phyloP scores from a whole-genome alignment of 1,140 invertebrate species.

The Macrosteles quadrilineatus region DNA sequence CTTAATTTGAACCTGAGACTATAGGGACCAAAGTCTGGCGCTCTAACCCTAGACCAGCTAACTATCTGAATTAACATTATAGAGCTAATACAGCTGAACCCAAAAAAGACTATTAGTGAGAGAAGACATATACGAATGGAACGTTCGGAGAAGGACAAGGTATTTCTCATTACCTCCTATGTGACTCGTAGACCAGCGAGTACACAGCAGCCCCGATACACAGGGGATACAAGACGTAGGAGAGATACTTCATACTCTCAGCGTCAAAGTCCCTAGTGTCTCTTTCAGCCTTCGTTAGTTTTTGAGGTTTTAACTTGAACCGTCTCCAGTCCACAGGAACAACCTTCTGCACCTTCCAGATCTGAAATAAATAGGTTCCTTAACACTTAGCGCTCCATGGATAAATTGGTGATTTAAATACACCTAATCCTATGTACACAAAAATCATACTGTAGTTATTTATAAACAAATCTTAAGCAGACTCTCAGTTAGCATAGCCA shows the following conservation, averaged over 20 bases:
- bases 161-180: constrained; percentile 74
- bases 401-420: not conserved
- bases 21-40: too few relatives aligned
- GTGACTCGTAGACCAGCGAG: constrained; percentile 88
- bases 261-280: constrained; percentile 84
- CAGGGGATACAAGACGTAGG: constrained; percentile 90
- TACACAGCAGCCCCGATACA: constrained; percentile 85
- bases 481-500: too few relatives aligned
- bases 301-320: constrained; percentile 46
- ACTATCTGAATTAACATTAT: too few relatives aligned
- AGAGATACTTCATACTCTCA: constrained; percentile 89
- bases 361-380: constrained; percentile 60
- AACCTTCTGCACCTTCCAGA: constrained; percentile 95
- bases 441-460: not conserved
- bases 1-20: too few relatives aligned
- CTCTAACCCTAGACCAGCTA: too few relatives aligned
- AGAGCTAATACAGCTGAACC: too few relatives aligned
- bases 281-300: constrained; percentile 57
- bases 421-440: not conserved
- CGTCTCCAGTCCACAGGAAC: constrained; percentile 66
- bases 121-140: too few relatives aligned
- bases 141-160: too few relatives aligned
- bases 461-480: not conserved
- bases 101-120: too few relatives aligned
- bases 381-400: too few relatives aligned